phyloP scores from a whole-genome alignment of 2,113 vertebrate species.

The Mandrillus leucophaeus region DNA sequence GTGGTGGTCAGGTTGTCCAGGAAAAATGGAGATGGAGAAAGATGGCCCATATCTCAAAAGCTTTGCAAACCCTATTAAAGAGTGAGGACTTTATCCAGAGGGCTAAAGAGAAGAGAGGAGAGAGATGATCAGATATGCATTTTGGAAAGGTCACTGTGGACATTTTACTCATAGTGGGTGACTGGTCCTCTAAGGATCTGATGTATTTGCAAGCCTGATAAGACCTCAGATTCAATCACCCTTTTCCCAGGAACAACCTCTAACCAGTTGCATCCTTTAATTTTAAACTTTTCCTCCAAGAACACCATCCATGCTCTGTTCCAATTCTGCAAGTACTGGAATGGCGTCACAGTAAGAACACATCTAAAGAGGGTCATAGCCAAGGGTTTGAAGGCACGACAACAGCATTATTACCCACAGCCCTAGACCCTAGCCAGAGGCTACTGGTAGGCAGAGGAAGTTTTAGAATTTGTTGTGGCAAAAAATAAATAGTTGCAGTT shows the following conservation, averaged over 20 bases:
- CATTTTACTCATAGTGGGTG: background rate
- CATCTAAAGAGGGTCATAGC: background rate
- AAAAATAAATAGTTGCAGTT: background rate
- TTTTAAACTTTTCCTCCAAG: background rate
- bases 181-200: background rate
- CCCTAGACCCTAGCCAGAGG: background rate
- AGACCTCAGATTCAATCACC: background rate
- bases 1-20: background rate
- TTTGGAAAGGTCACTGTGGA: background rate
- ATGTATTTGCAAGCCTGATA: background rate
- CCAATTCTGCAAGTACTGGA: background rate
- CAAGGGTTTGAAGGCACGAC: background rate
- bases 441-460: background rate
- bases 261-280: background rate
- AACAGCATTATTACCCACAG: background rate
- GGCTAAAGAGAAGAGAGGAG: background rate
- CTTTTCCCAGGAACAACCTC: background rate
- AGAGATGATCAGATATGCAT: background rate
- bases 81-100: background rate
- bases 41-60: background rate
- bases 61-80: background rate
- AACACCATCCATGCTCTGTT: background rate
- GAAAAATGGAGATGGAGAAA: background rate
- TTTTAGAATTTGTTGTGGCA: background rate
- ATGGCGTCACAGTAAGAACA: background rate